Percentiles rank a stretch among this genome's conserved stretches.
Conservation (phyloP, 2,888 invertebrate genomes). For the Aphodius granarius region DNA sequence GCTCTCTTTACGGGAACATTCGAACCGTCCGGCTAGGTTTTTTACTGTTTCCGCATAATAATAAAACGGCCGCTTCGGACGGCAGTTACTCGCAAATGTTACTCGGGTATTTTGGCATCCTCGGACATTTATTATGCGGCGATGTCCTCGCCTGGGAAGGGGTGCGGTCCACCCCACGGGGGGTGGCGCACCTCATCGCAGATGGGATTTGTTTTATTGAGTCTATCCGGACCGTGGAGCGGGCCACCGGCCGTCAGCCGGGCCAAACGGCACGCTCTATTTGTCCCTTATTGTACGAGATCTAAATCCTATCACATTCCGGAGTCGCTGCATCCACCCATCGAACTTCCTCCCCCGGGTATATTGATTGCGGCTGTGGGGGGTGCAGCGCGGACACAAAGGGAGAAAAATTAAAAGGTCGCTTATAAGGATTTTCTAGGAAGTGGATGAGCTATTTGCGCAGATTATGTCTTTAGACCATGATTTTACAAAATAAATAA, state of each 20-base stretch:
- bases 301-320: conserved; percentile 42
- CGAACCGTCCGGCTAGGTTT: conserved; percentile 46
- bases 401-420: neutral
- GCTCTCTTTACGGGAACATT: neutral
- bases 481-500: no score
- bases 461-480: no score
- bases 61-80: conserved; percentile 59
- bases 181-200: conserved; percentile 34
- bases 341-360: neutral
- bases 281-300: conserved; percentile 54
- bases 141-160: conserved; percentile 41
- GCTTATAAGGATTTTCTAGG: neutral
- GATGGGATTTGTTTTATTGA: conserved; percentile 56
- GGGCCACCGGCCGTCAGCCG: conserved; percentile 22
- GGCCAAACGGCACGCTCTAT: conserved; percentile 46
- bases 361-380: neutral
- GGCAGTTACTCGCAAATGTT: conserved; percentile 56
- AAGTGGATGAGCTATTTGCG: neutral
- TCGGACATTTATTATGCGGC: conserved; percentile 54
- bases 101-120: conserved; percentile 53
- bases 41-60: conserved; percentile 64
- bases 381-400: neutral
- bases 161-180: conserved; percentile 22
- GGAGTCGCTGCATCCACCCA: neutral
- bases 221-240: conserved; percentile 33